Evolutionary conservation across 2,888 invertebrate genomes (phyloP).

Genomic region (Volucella bombylans): DNA sequence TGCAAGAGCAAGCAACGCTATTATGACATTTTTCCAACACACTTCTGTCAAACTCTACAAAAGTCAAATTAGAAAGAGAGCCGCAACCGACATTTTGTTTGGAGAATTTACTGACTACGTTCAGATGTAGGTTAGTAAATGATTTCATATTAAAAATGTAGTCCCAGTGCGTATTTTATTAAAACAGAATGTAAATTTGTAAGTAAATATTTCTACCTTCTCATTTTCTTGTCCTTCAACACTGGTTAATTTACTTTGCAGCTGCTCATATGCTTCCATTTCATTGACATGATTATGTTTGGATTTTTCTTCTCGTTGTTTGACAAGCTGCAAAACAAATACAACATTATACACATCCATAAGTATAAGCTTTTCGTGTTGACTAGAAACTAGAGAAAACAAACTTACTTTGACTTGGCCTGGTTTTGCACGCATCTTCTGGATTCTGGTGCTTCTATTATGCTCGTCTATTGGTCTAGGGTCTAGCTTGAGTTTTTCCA

Average conservation of each 20-base stretch:
- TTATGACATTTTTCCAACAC: conserved; percentile 68
- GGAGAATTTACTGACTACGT: conserved; percentile 43
- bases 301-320: conserved; percentile 38
- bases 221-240: conserved; percentile 7
- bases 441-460: conserved; percentile 26
- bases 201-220: conserved; percentile 26
- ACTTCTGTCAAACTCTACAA: conserved; percentile 51
- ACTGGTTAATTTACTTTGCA: conserved; percentile 7
- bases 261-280: conserved; percentile 17
- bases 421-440: conserved; percentile 30
- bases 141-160: background rate
- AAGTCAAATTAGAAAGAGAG: conserved; percentile 56
- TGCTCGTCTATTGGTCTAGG: conserved; percentile 36
- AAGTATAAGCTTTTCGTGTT: background rate
- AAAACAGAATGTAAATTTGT: background rate
- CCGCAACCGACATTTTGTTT: conserved; percentile 30
- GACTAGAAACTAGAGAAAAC: background rate
- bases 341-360: conserved; percentile 1
- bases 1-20: conserved; percentile 59
- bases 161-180: background rate
- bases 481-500: conserved; percentile 33
- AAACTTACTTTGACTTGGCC: conserved; percentile 34
- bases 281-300: conserved; percentile 38
- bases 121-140: conserved; percentile 3
- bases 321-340: conserved; percentile 36